Evolutionary conservation across 2,888 invertebrate species (phyloP).

Genomic region (Spisula subtruncata): DNA sequence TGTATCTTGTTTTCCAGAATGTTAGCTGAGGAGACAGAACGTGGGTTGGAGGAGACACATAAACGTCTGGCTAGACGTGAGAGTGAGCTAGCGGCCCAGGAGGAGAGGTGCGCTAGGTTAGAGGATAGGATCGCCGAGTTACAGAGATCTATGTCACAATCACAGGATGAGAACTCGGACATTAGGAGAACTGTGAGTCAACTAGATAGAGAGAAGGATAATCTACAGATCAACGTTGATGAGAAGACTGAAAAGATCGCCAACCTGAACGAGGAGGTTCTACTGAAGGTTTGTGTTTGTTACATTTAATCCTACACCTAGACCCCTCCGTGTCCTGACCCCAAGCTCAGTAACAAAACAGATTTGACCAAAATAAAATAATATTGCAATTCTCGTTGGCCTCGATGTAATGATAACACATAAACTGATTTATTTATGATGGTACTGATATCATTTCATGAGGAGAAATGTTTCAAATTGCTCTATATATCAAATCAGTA

Average conservation of each 20-base stretch:
- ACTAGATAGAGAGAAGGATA: constrained; percentile 87
- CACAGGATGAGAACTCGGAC: constrained; percentile 83
- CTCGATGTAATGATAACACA: too few species aligned
- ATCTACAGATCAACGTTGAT: constrained; percentile 85
- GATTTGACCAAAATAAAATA: too few species aligned
- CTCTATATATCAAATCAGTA: too few species aligned
- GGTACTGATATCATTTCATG: too few species aligned
- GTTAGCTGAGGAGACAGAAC: constrained; percentile 87
- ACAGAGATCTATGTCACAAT: constrained; percentile 70
- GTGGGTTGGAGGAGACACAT: constrained; percentile 83
- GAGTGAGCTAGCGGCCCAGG: constrained; percentile 82
- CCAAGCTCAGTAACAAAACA: too few species aligned
- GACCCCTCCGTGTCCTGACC: too few species aligned
- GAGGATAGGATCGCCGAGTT: constrained; percentile 82
- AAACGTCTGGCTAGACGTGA: constrained; percentile 82
- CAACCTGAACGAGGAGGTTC: constrained; percentile 82
- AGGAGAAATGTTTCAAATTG: too few species aligned
- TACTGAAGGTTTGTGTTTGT: constrained; percentile 75
- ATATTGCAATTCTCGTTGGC: too few species aligned
- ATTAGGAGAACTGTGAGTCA: constrained; percentile 82
- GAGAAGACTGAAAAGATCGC: constrained; percentile 86
- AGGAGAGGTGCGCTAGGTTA: constrained; percentile 79
- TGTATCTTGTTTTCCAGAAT: constrained; percentile 74
- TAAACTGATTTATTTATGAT: too few species aligned
- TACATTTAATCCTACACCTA: too few species aligned